phyloP scores from a whole-genome alignment of 1,140 invertebrate genomes.

The Caenorhabditis briggsae region DNA sequence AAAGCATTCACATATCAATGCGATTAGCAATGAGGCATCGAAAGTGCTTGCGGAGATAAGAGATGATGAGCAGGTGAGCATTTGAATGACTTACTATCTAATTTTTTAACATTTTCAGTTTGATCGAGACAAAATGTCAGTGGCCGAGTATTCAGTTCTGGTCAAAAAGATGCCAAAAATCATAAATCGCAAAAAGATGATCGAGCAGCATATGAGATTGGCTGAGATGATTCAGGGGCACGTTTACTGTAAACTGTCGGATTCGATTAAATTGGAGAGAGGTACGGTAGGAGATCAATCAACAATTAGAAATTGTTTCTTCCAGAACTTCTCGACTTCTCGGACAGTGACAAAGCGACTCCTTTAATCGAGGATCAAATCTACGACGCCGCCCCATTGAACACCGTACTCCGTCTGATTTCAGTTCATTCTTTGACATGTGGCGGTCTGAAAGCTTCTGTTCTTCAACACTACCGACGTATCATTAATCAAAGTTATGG shows the following conservation, averaged over 20 bases:
- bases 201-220: conserved; percentile 30
- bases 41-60: conserved; percentile 56
- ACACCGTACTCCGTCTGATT: conserved; percentile 67
- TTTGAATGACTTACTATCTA: background rate
- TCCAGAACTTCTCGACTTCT: conserved; percentile 67
- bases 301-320: background rate
- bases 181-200: conserved; percentile 48
- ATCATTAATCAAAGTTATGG: conserved; percentile 71
- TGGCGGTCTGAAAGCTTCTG: conserved; percentile 66
- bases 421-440: conserved; percentile 65
- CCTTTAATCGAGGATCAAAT: conserved; percentile 70
- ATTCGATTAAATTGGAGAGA: conserved; percentile 42
- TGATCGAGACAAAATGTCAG: conserved; percentile 60
- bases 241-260: conserved; percentile 15
- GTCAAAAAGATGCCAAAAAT: conserved; percentile 63
- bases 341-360: conserved; percentile 63
- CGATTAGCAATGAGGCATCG: conserved; percentile 49
- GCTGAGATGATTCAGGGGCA: conserved; percentile 41
- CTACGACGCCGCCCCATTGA: conserved; percentile 59
- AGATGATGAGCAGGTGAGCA: conserved; percentile 57
- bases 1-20: conserved; percentile 56
- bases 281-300: background rate
- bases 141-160: conserved; percentile 60
- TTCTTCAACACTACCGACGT: conserved; percentile 65
- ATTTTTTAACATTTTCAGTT: conserved; percentile 32